A percentile compares a stretch with the other conserved stretches of the same genome.
Evolutionary conservation across 53 echinoderm and acorn worm species (phyloP).

Genomic region (Echinarachnius parma): DNA sequence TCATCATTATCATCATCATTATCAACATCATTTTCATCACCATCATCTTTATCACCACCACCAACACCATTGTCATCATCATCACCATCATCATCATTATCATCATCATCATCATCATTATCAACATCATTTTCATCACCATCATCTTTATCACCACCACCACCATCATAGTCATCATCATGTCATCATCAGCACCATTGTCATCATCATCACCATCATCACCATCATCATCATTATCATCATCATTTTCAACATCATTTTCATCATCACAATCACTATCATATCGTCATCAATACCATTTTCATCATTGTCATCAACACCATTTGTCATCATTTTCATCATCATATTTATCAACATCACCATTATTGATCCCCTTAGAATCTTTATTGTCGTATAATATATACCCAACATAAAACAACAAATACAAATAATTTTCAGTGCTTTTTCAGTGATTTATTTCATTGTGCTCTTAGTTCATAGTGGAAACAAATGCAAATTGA

Average conservation of each 20-base stretch:
- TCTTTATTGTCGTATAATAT: neutral
- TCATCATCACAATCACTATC: neutral
- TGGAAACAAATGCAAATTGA: too few species aligned
- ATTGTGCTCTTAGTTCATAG: too few species aligned
- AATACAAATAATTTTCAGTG: neutral
- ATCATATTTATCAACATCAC: neutral
- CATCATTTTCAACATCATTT: neutral
- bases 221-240: neutral
- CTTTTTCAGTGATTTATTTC: slow-evolving; percentile 33
- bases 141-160: neutral
- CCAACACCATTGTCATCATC: neutral
- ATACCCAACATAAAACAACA: neutral
- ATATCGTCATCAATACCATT: neutral
- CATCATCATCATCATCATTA: neutral
- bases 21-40: neutral
- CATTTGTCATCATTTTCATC: neutral
- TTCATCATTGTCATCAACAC: neutral
- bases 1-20: slow-evolving; percentile 7
- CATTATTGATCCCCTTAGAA: neutral
- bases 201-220: slow-evolving; percentile 8
- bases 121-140: neutral
- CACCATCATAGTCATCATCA: neutral
- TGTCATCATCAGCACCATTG: neutral
- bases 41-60: neutral
- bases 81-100: neutral